Evolutionary conservation across 2,888 invertebrate genomes (phyloP).

Genomic region (Chirona hameri): DNA sequence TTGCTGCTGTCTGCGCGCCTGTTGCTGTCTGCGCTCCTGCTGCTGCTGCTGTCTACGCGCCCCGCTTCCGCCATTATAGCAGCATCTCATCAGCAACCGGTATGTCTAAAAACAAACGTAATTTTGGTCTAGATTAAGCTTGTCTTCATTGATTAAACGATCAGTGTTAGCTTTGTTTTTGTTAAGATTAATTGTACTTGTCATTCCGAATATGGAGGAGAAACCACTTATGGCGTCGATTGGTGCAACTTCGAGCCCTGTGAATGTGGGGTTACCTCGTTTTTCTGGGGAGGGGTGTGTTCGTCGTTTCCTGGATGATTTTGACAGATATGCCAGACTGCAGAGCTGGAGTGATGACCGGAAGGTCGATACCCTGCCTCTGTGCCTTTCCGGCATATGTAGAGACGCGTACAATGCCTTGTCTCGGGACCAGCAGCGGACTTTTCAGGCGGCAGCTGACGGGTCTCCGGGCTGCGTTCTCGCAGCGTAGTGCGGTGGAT

Average conservation of each 20-base stretch:
- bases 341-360: not conserved
- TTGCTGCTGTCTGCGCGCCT: too few relatives aligned
- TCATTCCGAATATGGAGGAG: too few relatives aligned
- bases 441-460: not conserved
- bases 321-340: not conserved
- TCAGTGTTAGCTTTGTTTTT: too few relatives aligned
- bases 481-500: not conserved
- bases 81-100: too few relatives aligned
- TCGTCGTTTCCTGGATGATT: not conserved
- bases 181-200: too few relatives aligned
- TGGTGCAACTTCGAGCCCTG: not conserved
- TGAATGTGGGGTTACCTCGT: not conserved
- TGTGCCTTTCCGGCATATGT: not conserved
- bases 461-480: not conserved
- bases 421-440: not conserved
- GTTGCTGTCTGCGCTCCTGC: too few relatives aligned
- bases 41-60: too few relatives aligned
- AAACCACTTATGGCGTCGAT: not conserved
- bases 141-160: too few relatives aligned
- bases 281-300: not conserved
- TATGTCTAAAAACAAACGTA: too few relatives aligned
- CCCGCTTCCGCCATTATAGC: too few relatives aligned
- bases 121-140: too few relatives aligned
- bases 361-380: not conserved
- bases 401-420: not conserved